Evolutionary conservation across 2,888 invertebrate genomes (phyloP).

Genomic region (Aromia moschata): DNA sequence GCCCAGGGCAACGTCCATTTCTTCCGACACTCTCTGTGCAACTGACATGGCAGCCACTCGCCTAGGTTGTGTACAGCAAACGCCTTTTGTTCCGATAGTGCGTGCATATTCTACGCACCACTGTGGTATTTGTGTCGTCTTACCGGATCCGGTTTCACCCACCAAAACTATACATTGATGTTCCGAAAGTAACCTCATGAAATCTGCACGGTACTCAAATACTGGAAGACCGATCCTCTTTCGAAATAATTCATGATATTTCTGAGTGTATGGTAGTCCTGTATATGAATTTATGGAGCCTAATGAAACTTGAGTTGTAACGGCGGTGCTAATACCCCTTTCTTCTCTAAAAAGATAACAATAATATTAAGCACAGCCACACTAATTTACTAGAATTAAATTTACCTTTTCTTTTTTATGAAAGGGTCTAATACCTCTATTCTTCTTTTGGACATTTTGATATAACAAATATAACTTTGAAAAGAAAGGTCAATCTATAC

Average conservation of each 20-base stretch:
- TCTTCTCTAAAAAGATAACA: constrained; percentile 65
- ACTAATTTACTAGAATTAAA: constrained; percentile 38
- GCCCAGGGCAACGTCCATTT: constrained; percentile 96
- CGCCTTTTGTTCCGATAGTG: constrained; percentile 75
- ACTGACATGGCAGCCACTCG: constrained; percentile 99
- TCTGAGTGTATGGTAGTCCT: constrained; percentile 84
- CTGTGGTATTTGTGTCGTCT: constrained; percentile 99
- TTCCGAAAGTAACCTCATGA: constrained; percentile 90
- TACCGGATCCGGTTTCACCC: constrained; percentile 99
- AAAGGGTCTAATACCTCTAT: constrained; percentile 89
- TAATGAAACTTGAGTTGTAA: constrained; percentile 59
- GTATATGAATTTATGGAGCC: constrained; percentile 80
- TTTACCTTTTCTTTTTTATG: constrained; percentile 79
- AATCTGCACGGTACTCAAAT: constrained; percentile 97
- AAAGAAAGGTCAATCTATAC: neutral
- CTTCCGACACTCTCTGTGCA: constrained; percentile 97
- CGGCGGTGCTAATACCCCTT: constrained; percentile 62
- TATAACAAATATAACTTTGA: neutral
- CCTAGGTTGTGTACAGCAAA: constrained; percentile 96
- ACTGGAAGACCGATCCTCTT: constrained; percentile 94
- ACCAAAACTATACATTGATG: constrained; percentile 96
- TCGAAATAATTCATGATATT: constrained; percentile 87
- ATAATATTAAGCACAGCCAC: neutral
- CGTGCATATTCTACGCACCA: constrained; percentile 86
- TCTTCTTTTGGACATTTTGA: constrained; percentile 80